phyloP scores from a whole-genome alignment of 2,888 invertebrate genomes.

The Ptychoptera contaminata region DNA sequence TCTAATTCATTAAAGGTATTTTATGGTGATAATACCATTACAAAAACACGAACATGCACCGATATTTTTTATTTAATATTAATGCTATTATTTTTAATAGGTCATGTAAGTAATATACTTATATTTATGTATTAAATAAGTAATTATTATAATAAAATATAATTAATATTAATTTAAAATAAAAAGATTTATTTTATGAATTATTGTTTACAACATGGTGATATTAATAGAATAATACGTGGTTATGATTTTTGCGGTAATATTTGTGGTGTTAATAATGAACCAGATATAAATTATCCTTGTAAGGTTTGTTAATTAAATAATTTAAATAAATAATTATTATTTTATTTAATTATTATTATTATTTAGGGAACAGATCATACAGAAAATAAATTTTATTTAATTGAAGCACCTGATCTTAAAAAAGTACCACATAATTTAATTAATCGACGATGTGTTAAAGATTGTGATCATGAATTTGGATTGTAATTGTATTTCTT shows the following conservation, averaged over 20 bases:
- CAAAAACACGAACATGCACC: too few relatives aligned
- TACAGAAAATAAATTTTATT: conserved; percentile 17
- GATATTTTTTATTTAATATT: too few relatives aligned
- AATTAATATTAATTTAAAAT: too few relatives aligned
- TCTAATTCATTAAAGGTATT: too few relatives aligned
- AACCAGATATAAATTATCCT: conserved; percentile 5
- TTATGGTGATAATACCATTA: too few relatives aligned
- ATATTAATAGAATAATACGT: conserved; percentile 39
- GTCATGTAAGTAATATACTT: not conserved
- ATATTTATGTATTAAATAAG: not conserved
- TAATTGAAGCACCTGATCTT: conserved; percentile 18
- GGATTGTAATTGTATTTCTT: conserved; percentile 21
- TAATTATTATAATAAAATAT: conserved; percentile 11
- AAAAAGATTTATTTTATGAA: conserved; percentile 24
- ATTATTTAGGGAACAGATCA: conserved; percentile 12
- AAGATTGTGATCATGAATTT: conserved; percentile 16
- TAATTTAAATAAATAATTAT: not conserved
- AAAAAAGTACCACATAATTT: conserved; percentile 7
- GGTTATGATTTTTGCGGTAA: conserved; percentile 49
- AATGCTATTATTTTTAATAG: too few relatives aligned
- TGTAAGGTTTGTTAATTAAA: conserved; percentile 17
- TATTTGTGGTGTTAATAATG: conserved; percentile 36
- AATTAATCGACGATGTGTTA: conserved; percentile 22
- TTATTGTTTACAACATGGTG: conserved; percentile 35
- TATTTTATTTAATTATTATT: not conserved